Conservation (phyloP, 2,888 invertebrate genomes). For the Cordilura impudica region DNA sequence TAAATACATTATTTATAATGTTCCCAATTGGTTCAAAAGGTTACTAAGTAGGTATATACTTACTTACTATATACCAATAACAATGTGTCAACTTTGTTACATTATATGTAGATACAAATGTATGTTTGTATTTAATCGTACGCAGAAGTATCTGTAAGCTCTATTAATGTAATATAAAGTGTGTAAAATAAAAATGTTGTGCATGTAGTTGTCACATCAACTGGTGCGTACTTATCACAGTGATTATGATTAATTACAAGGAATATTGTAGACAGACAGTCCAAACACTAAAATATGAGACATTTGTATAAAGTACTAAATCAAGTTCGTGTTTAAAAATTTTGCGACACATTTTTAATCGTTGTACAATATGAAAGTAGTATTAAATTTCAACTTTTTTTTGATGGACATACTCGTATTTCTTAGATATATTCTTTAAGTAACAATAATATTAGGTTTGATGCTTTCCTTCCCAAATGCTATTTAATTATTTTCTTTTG, state of each 20-base stretch:
- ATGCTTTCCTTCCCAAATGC: not conserved
- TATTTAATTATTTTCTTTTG: too few relatives aligned
- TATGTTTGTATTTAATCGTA: too few relatives aligned
- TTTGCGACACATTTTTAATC: not conserved
- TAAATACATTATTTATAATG: too few relatives aligned
- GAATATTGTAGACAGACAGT: conserved; percentile 3
- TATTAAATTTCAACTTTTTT: conserved; percentile 30
- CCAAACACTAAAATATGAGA: not conserved
- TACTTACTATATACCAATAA: too few relatives aligned
- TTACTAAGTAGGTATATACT: too few relatives aligned
- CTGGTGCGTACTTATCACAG: not conserved
- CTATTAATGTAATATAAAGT: too few relatives aligned
- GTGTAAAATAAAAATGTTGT: not conserved
- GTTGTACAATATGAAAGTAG: not conserved
- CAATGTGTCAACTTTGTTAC: too few relatives aligned
- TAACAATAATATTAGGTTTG: not conserved
- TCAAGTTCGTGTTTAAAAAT: conserved; percentile 19
- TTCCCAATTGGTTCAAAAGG: too few relatives aligned
- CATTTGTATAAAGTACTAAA: not conserved
- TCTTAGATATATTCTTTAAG: not conserved
- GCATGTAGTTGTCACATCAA: not conserved
- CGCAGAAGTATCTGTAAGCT: too few relatives aligned
- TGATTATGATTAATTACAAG: conserved; percentile 49
- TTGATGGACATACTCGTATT: conserved; percentile 42
- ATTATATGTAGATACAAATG: too few relatives aligned